phyloP scores from a whole-genome alignment of 2,113 vertebrate genomes.

The Edolisoma coerulescens region DNA sequence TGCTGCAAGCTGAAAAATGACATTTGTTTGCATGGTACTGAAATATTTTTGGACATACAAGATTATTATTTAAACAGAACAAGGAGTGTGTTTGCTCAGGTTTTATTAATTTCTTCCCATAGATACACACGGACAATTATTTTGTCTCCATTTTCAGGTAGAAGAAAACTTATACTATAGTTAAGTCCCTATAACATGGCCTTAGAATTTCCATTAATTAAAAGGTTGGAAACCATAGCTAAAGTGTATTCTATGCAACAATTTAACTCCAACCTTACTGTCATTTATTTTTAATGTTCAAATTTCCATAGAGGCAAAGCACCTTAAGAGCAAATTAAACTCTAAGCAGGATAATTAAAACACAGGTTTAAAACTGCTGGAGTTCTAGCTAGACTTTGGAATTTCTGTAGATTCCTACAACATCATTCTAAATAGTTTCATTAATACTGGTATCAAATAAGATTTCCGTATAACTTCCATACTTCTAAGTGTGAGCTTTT shows the following conservation, averaged over 20 bases:
- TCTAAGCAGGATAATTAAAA: neutral
- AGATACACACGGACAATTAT: neutral
- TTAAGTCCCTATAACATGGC: neutral
- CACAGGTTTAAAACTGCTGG: neutral
- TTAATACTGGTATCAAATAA: neutral
- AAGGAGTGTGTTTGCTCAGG: neutral
- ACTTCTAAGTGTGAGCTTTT: neutral
- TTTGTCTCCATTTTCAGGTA: neutral
- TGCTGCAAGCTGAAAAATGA: neutral
- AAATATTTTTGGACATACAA: neutral
- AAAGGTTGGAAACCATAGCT: neutral
- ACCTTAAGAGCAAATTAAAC: neutral
- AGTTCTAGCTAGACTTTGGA: neutral
- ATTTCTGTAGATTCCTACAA: neutral
- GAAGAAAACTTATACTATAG: neutral
- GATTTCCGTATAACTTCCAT: neutral
- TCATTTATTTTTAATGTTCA: neutral
- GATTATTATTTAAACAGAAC: neutral
- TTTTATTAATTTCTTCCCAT: neutral
- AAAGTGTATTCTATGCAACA: neutral
- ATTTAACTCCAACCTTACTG: neutral
- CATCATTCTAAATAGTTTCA: neutral
- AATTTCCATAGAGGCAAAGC: neutral
- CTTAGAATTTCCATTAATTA: neutral
- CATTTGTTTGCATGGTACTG: neutral